These are phyloP conservation scores for Zaprionus inermis DNA, from an alignment of 1,140 invertebrate genomes.

Conservation along the genomic window DNA sequence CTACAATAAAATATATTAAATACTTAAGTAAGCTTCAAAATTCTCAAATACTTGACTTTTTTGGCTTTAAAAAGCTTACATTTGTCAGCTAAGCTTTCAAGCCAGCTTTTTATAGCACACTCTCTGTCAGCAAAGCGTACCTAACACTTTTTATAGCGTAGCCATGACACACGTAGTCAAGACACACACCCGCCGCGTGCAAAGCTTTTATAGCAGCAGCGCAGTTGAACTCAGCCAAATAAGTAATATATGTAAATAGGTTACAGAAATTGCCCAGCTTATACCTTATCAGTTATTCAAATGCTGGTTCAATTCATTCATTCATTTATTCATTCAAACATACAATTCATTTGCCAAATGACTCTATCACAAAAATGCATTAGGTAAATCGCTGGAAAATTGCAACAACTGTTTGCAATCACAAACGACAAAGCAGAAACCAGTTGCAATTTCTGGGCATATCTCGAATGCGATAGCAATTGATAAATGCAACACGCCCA, in stretches of 20 bases:
- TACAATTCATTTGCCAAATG: not conserved
- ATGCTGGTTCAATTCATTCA: not conserved
- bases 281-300: not conserved
- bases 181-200: constrained; percentile 18
- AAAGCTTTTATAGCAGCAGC: constrained; percentile 30
- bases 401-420: constrained; percentile 48
- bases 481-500: constrained; percentile 26
- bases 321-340: not conserved
- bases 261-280: not conserved
- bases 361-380: constrained; percentile 2
- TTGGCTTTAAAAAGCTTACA: not conserved
- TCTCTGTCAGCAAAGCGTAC: not conserved
- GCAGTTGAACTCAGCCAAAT: no score
- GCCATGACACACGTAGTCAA: constrained; percentile 15
- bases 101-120: not conserved
- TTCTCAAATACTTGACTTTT: not conserved
- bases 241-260: no score
- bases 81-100: not conserved
- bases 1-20: no score
- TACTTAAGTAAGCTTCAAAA: not conserved
- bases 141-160: constrained; percentile 22
- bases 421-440: constrained; percentile 23
- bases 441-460: constrained; percentile 55
- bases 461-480: constrained; percentile 22
- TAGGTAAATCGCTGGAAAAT: constrained; percentile 26